Conservation (phyloP, 1,140 invertebrate genomes). For the Lucilia sericata region DNA sequence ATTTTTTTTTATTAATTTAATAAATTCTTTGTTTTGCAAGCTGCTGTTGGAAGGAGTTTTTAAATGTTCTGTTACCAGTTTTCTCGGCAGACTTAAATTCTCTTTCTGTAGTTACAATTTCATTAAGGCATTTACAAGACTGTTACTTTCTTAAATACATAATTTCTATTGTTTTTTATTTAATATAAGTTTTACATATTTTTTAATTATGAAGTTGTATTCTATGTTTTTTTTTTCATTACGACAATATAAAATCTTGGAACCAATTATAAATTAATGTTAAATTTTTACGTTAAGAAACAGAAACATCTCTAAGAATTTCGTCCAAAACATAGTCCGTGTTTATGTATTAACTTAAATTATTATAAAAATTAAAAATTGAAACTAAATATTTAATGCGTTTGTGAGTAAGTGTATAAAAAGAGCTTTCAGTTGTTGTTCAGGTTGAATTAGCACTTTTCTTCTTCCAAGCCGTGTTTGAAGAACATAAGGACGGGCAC, state of each 20-base stretch:
- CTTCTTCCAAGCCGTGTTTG: conserved; percentile 94
- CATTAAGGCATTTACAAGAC: conserved; percentile 1
- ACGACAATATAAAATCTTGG: background rate
- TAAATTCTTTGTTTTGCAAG: background rate
- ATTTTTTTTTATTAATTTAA: background rate
- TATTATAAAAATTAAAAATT: conserved; percentile 29
- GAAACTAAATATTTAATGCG: conserved; percentile 45
- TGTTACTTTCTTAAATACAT: conserved; percentile 32
- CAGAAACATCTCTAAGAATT: conserved; percentile 7
- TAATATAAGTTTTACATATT: conserved; percentile 32
- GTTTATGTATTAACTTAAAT: conserved; percentile 33
- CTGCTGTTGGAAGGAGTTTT: conserved; percentile 15
- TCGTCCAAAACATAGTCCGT: conserved; percentile 34
- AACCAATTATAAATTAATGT: background rate
- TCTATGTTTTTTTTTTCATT: background rate
- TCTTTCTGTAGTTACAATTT: background rate
- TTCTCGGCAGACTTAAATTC: background rate
- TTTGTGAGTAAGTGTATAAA: conserved; percentile 29
- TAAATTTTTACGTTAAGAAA: conserved; percentile 24
- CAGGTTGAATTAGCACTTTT: conserved; percentile 82
- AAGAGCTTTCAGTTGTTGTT: conserved; percentile 18
- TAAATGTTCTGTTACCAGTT: background rate
- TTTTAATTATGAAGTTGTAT: conserved; percentile 9
- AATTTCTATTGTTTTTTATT: conserved; percentile 37
- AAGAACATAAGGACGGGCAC: conserved; percentile 93